A percentile compares a stretch with the other conserved stretches of the same genome.
These are phyloP conservation scores for Elymnias hypermnestra DNA, from an alignment of 1,140 invertebrate species.

Conservation along the genomic window DNA sequence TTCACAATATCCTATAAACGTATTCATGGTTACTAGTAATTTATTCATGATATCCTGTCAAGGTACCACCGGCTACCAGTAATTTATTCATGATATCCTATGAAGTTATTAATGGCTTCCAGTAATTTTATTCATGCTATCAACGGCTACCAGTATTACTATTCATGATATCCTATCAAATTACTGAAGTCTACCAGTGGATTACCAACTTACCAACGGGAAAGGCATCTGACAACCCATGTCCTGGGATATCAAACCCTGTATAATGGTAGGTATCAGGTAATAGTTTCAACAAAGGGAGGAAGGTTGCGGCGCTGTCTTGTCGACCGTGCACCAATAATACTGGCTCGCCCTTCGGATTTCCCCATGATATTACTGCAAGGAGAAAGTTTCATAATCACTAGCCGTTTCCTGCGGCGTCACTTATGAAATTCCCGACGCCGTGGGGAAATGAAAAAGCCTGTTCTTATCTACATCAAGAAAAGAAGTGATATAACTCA, in stretches of 20 bases:
- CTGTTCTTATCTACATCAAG: no score
- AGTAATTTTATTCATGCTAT: slow-evolving; percentile 26
- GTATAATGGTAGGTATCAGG: slow-evolving; percentile 77
- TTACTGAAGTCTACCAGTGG: neutral
- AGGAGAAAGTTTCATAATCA: slow-evolving; percentile 23
- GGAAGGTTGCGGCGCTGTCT: slow-evolving; percentile 82
- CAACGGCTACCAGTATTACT: slow-evolving; percentile 34
- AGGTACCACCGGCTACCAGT: no score
- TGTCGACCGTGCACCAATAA: slow-evolving; percentile 80
- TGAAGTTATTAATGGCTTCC: neutral
- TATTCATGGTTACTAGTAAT: no score
- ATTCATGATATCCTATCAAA: no score
- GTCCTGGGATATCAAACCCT: slow-evolving; percentile 82
- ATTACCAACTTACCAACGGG: slow-evolving; percentile 51
- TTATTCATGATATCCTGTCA: no score
- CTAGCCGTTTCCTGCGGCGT: no score
- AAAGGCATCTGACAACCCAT: slow-evolving; percentile 81
- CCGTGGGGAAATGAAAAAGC: no score
- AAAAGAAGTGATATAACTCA: no score
- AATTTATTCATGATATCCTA: no score
- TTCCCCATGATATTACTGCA: slow-evolving; percentile 80
- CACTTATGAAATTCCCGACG: no score
- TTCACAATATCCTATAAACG: no score
- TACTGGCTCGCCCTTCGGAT: slow-evolving; percentile 64
- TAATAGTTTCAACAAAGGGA: slow-evolving; percentile 77